These are phyloP conservation scores for Sebastes goodei DNA, from an alignment of 2,797 vertebrate genomes.

Conservation along the genomic window DNA sequence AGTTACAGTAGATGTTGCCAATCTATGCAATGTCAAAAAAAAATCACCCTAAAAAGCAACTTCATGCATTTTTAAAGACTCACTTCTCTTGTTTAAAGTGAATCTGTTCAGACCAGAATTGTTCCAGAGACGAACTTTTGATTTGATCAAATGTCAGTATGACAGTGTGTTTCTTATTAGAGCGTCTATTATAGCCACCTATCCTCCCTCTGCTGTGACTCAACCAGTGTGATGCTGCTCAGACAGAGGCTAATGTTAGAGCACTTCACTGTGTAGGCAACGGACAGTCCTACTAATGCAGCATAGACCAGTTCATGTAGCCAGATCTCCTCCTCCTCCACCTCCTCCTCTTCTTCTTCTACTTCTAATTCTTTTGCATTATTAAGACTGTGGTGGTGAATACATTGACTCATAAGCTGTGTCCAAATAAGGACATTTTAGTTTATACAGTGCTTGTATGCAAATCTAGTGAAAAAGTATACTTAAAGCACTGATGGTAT, in stretches of 20 bases:
- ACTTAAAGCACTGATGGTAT: background rate
- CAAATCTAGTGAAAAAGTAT: conserved; percentile 16
- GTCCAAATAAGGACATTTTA: conserved; percentile 28
- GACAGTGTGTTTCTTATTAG: conserved; percentile 28
- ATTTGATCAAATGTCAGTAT: conserved; percentile 26
- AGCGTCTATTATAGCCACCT: conserved; percentile 56
- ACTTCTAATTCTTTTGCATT: conserved; percentile 32
- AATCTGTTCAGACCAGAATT: background rate
- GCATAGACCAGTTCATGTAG: conserved; percentile 63
- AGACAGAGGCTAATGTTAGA: conserved; percentile 75
- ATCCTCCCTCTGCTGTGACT: conserved; percentile 73
- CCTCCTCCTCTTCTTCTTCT: conserved; percentile 20
- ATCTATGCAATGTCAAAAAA: background rate
- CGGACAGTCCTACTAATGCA: conserved; percentile 66
- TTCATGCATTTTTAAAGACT: conserved; percentile 6
- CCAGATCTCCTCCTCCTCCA: conserved; percentile 66
- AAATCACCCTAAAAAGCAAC: background rate
- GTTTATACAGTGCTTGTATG: background rate
- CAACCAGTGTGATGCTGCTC: conserved; percentile 60
- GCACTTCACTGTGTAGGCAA: conserved; percentile 71
- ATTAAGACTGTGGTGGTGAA: conserved; percentile 27
- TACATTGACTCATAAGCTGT: conserved; percentile 39
- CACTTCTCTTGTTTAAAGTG: background rate
- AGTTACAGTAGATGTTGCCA: background rate
- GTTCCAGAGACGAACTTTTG: conserved; percentile 14